Evolutionary conservation across 1,140 invertebrate genomes (phyloP), one percentile per base, ranked within the genome.

Genomic region (Micrasema longulum): DNA sequence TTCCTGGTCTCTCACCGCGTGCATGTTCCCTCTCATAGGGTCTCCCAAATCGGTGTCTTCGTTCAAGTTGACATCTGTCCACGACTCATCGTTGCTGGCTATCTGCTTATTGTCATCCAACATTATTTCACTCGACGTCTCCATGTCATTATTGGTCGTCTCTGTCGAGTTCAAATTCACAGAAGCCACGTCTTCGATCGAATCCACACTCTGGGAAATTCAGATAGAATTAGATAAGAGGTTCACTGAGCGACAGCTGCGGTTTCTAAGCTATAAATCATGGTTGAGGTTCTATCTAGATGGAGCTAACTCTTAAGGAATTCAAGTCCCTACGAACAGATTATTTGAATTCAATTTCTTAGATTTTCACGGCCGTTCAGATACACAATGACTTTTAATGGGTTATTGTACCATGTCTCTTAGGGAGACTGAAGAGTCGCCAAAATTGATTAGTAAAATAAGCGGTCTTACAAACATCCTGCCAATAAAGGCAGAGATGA

Each of bases 31-130:
- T 65, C 74, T 75, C n/a, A n/a, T n/a, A 9, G 69, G 73, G 45
- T 75, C 74, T 20, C 70, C 74, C 20, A 72, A 66, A 45, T 75
- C 74, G 14, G 65, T 72, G 60, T 94, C 92, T 78, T 95, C 94
- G 78, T 96, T 95, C 31, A 96, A 83, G 83, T 95, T 96, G 35
- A 96, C 94, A 78, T 96, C 94, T 12, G 94, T 95, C 94, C 94
- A 96, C 68, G 92, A 94, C 77, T 95, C 93, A 77, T 96, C 94
- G 43, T 89, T 89, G 63, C 82, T 85, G 3, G 84, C 89, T 22
- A 84, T 85, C 38, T 87, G 90, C 73, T 92, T 91, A 76, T 91
- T 92, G 77, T 90, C 89, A 67, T 90, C 89, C 55, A 88, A 79
- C 38, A 88, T 84, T 2, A 89, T 87, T 76, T 90, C 89, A 77